A percentile compares a stretch with the other conserved stretches of the same genome.
phyloP scores from a whole-genome alignment of 2,888 invertebrate species.

The Drosophila prostipennis region DNA sequence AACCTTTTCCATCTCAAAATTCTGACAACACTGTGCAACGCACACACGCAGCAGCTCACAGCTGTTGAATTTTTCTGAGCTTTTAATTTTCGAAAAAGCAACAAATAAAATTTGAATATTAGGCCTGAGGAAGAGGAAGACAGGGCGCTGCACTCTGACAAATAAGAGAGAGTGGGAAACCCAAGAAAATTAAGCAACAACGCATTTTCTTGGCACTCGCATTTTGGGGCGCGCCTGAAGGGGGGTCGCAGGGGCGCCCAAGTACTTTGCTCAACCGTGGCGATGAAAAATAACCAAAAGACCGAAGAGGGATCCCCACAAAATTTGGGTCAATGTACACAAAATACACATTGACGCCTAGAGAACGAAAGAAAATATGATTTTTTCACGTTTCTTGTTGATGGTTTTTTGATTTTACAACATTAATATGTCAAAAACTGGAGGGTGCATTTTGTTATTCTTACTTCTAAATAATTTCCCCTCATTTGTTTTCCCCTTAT shows the following conservation, averaged over 20 bases:
- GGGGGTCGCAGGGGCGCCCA: conserved; percentile 10
- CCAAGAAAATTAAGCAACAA: conserved; percentile 69
- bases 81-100: conserved; percentile 64
- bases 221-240: conserved; percentile 68
- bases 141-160: conserved; percentile 26
- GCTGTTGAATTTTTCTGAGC: conserved; percentile 64
- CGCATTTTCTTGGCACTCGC: conserved; percentile 77
- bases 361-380: conserved; percentile 28
- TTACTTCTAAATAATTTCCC: conserved; percentile 24
- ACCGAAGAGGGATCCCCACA: conserved; percentile 17
- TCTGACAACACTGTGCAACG: conserved; percentile 11
- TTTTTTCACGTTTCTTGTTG: conserved; percentile 41
- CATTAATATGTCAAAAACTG: conserved; percentile 36
- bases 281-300: conserved; percentile 26
- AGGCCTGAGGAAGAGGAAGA: conserved; percentile 13
- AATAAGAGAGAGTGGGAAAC: conserved; percentile 2
- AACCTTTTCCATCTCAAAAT: background rate
- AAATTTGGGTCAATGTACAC: conserved; percentile 51
- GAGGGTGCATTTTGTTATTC: conserved; percentile 47
- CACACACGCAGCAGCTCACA: conserved; percentile 23
- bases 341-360: conserved; percentile 10
- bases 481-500: conserved; percentile 14
- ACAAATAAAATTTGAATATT: conserved; percentile 72
- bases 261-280: conserved; percentile 35
- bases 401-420: conserved; percentile 53